These are phyloP conservation scores for Leguminivora glycinivorella DNA, from an alignment of 1,140 invertebrate species.

Conservation along the genomic window DNA sequence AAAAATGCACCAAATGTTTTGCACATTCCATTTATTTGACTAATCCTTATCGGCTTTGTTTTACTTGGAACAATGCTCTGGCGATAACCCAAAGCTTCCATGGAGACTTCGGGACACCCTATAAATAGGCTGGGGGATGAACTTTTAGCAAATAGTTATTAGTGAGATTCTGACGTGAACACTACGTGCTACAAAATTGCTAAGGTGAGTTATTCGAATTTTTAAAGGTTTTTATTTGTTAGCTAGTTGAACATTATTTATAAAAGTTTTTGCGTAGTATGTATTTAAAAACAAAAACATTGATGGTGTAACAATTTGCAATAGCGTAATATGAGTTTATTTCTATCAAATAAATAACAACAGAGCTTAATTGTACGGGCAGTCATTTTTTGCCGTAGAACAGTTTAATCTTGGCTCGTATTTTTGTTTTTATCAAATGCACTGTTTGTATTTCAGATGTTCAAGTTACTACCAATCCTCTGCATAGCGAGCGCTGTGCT, in stretches of 20 bases:
- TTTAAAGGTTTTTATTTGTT: neutral
- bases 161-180: slow-evolving; percentile 36
- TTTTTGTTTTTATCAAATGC: neutral
- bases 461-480: slow-evolving; percentile 37
- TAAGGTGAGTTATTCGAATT: slow-evolving; percentile 43
- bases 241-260: neutral
- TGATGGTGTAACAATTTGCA: no score
- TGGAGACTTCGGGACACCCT: slow-evolving; percentile 34
- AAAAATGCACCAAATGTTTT: slow-evolving; percentile 14
- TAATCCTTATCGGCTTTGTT: slow-evolving; percentile 52
- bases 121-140: slow-evolving; percentile 51
- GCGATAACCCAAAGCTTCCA: slow-evolving; percentile 50
- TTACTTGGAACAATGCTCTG: slow-evolving; percentile 51
- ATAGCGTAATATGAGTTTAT: no score
- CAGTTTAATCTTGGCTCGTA: no score
- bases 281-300: no score
- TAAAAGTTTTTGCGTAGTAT: no score
- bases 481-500: slow-evolving; percentile 37
- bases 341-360: no score
- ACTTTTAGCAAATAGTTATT: slow-evolving; percentile 43
- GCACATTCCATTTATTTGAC: slow-evolving; percentile 59
- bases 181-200: slow-evolving; percentile 28
- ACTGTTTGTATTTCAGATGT: slow-evolving; percentile 56
- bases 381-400: no score
- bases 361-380: no score